Base-by-base conservation (phyloP, 1,140 invertebrate species). In the Ruditapes philippinarum region DNA sequence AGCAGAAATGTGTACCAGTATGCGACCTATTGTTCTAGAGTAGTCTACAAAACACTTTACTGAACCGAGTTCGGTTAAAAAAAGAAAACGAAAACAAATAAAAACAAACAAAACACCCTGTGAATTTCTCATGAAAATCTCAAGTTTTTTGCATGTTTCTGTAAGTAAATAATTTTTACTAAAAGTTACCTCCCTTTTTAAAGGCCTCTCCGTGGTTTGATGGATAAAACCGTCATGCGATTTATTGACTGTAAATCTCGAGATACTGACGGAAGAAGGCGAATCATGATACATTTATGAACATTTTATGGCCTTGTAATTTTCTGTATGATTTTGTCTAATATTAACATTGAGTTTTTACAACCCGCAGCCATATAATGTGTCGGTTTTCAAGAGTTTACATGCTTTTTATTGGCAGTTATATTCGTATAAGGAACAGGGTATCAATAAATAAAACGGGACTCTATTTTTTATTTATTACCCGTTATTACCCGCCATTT, bases 281-380 rank as follows among this genome's bases (percentile, higher is more conserved):
- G n/a, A 45, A 36, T 70, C 57, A 28, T 80, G 85, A 80, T 88
- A 80, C 22, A 28, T 88, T 88, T 88, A 88, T 80, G 54, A 38
- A 60, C 73, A 42, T 80, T 88, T 88, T 88, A 88, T 70, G 73
- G 42, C 57, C 19, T 12, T 79, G 76, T 88, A 88, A 88, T 88
- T 88, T 83, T 80, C 60, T 70, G 84, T 70, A 88, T 79, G 85
- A 68, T 78, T 87, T 88, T 80, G 42, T 65, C 76, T 88, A 88
- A 88, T 80, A 78, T 88, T 88, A 80, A 88, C 62, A 65, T 60
- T 80, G n/a, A 28, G n/a, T 42, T 80, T 79, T 79, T 84, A 79
- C 74, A 28, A 54, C 74, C 17, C n/a, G 25, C 12, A 28, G 42
- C n/a, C 51, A 54, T 88, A 79, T 65, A 88, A 88, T 79, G 70